phyloP scores from a whole-genome alignment of 2,888 invertebrate species.

The Disparrhopalites patrizii region DNA sequence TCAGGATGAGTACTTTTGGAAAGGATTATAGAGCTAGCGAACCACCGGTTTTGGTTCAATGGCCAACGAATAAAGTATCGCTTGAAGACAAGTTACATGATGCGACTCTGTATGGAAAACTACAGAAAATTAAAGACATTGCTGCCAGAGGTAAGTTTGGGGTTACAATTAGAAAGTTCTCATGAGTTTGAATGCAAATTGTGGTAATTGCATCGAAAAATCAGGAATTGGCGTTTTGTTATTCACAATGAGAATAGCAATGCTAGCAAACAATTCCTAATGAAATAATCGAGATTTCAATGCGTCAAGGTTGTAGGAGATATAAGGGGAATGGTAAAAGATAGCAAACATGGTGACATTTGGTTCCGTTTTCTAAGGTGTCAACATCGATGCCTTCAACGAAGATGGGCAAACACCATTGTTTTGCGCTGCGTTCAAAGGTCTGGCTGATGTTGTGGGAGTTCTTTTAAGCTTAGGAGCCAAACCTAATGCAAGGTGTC shows the following conservation, averaged over 20 bases:
- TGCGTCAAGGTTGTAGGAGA: too few relatives aligned
- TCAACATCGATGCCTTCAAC: slow-evolving; percentile 50
- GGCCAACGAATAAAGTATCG: slow-evolving; percentile 30
- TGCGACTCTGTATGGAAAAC: slow-evolving; percentile 37
- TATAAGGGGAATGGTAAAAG: too few relatives aligned
- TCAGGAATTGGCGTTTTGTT: too few relatives aligned
- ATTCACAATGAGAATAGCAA: too few relatives aligned
- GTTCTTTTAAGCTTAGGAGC: slow-evolving; percentile 52
- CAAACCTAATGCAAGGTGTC: slow-evolving; percentile 53
- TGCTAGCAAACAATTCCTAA: too few relatives aligned
- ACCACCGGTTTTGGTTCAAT: slow-evolving; percentile 33
- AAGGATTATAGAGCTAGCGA: slow-evolving; percentile 13
- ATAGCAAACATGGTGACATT: too few relatives aligned
- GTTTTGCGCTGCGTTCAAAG: slow-evolving; percentile 52
- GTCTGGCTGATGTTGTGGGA: slow-evolving; percentile 50
- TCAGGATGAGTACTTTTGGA: not conserved
- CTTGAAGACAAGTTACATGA: slow-evolving; percentile 32
- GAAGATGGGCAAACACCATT: slow-evolving; percentile 52
- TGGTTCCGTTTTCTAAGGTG: slow-evolving; percentile 11
- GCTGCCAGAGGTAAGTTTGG: slow-evolving; percentile 29
- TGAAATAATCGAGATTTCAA: too few relatives aligned
- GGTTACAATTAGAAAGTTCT: not conserved
- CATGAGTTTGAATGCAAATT: too few relatives aligned
- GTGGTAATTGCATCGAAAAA: too few relatives aligned
- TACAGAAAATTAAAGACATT: slow-evolving; percentile 35